These are phyloP conservation scores for Junco hyemalis DNA, from an alignment of 2,113 vertebrate genomes.

Conservation along the genomic window DNA sequence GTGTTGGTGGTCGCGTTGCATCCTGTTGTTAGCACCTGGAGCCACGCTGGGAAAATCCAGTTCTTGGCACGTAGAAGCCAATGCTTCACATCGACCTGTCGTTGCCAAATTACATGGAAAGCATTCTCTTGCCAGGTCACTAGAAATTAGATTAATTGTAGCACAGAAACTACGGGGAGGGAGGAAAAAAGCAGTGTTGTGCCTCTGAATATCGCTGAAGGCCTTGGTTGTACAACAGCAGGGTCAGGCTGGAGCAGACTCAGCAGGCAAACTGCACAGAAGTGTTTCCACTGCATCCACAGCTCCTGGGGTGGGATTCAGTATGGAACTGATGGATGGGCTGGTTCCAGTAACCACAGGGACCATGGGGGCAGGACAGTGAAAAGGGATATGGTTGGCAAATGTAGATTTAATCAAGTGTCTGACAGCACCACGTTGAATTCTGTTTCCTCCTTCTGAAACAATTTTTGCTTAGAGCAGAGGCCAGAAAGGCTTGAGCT, in stretches of 20 bases:
- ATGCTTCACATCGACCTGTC: background rate
- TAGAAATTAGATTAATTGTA: slow-evolving; percentile 71
- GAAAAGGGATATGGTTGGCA: background rate
- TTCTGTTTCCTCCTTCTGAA: background rate
- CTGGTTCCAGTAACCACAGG: background rate
- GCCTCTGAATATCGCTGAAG: background rate
- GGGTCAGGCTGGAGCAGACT: background rate
- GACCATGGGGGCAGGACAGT: background rate
- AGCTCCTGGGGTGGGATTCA: background rate
- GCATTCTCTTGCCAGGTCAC: slow-evolving; percentile 17
- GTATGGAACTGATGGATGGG: background rate
- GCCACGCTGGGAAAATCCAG: slow-evolving; percentile 36
- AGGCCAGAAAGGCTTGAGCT: background rate
- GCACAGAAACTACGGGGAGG: slow-evolving; percentile 2
- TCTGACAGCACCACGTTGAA: background rate
- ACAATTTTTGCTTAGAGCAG: background rate
- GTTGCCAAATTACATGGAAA: slow-evolving; percentile 48
- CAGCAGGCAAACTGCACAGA: background rate
- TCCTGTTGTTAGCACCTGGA: slow-evolving; percentile 58
- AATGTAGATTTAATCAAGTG: background rate
- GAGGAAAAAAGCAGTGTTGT: background rate
- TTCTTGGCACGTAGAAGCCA: slow-evolving; percentile 10
- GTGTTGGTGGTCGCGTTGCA: background rate
- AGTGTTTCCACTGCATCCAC: background rate
- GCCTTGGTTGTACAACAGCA: background rate